phyloP scores from a whole-genome alignment of 2,797 vertebrate genomes.

The Rallus crepitans region DNA sequence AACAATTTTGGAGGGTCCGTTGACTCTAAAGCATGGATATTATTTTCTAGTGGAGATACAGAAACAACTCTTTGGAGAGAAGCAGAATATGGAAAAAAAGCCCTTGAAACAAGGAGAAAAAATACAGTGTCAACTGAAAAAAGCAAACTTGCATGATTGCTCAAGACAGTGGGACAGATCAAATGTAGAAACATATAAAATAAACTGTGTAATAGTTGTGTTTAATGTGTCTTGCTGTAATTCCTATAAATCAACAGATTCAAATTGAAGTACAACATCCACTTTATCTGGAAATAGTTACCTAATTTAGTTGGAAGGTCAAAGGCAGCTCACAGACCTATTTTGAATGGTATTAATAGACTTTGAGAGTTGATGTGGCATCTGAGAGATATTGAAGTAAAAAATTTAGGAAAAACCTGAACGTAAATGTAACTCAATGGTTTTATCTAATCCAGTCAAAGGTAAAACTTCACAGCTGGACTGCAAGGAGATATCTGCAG shows the following conservation, averaged over 20 bases:
- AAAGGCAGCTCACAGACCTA: neutral
- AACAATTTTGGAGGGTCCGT: slow-evolving; percentile 5
- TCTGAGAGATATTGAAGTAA: neutral
- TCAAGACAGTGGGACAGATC: neutral
- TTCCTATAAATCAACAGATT: neutral
- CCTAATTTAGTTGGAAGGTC: neutral
- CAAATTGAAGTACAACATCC: neutral
- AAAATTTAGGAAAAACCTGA: neutral
- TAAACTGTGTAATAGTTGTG: neutral
- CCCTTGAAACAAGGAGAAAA: neutral
- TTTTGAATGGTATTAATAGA: neutral
- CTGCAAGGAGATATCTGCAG: neutral
- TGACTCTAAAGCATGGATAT: neutral
- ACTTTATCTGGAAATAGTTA: neutral
- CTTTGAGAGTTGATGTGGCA: neutral
- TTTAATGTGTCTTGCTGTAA: neutral
- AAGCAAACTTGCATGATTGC: neutral
- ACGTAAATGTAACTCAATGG: neutral
- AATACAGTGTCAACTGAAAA: neutral
- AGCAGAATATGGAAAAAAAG: neutral
- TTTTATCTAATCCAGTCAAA: neutral
- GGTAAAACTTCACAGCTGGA: neutral
- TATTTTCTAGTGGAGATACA: neutral
- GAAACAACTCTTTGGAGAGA: neutral
- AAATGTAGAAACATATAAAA: neutral